Evolutionary conservation across 1,140 invertebrate genomes (phyloP), one percentile per base, ranked within the genome.

Genomic region (Drosophila orena): DNA sequence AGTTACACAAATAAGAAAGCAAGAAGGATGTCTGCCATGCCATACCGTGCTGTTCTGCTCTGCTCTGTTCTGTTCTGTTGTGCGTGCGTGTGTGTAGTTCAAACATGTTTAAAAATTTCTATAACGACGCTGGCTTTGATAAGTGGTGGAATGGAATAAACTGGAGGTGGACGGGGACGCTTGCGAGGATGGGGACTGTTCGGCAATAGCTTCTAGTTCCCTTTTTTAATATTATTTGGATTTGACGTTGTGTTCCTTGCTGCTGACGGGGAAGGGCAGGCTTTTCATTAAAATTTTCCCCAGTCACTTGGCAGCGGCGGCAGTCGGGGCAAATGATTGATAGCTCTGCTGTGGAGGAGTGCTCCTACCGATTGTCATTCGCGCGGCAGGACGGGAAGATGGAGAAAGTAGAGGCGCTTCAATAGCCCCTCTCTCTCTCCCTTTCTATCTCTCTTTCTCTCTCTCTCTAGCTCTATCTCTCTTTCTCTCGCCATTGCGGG

Each of bases 41-140:
- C 42, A 43, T 47, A n/a, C n/a, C n/a, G 38, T 14, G n/a, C 24
- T 15, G 38, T 43, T 15, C 38, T 15, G 7, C 22, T 24, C 22
- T 20, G 17, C n/a, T 43, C n/a, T n/a, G n/a, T n/a, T n/a, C n/a
- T n/a, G n/a, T n/a, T n/a, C n/a, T n/a, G n/a, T n/a, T n/a, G n/a
- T n/a, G n/a, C n/a, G 59, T 49, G 55, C 17, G 64, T 69, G 72
- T 84, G 83, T 69, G 75, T 86, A 78, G 81, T 75, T 88, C 78
- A 78, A 78, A 88, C 81, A 81, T 86, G 81, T 78, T 86, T 88
- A 75, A 86, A 85, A 88, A 88, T 88, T 88, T 86, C 79, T 86
- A 86, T 86, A 86, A 88, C 69, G 80, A 73, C 73, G 72, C 78
- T 64, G 47, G 49, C 56, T 76, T 61, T 40, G 62, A 57, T 52